phyloP scores from a whole-genome alignment of 2,113 vertebrate species.

The Prinia subflava region DNA sequence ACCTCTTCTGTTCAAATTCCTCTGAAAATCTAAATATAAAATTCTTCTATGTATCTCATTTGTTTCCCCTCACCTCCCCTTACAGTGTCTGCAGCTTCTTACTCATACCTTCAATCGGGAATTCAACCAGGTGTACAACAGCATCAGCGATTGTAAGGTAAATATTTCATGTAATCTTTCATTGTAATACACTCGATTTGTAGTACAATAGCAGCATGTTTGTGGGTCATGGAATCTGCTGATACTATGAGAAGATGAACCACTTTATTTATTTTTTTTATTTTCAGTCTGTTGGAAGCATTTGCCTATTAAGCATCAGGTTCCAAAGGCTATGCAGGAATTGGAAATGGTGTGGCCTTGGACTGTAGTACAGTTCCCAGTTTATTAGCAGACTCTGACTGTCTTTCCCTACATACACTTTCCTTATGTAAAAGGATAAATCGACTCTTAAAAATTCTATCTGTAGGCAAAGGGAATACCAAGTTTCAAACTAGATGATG shows the following conservation, averaged over 20 bases:
- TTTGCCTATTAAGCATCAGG: background rate
- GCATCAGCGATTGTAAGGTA: slow-evolving; percentile 98
- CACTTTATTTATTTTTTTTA: background rate
- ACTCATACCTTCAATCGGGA: slow-evolving; percentile 97
- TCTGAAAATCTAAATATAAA: background rate
- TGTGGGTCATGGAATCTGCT: background rate
- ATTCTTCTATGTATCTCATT: background rate
- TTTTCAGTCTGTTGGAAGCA: background rate
- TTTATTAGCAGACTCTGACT: background rate
- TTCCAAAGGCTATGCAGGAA: background rate
- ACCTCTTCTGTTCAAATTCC: background rate
- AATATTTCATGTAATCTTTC: background rate
- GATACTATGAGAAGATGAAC: background rate
- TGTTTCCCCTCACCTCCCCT: background rate
- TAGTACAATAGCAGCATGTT: background rate
- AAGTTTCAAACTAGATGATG: background rate
- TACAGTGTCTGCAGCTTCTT: slow-evolving; percentile 92
- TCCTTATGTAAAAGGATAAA: background rate
- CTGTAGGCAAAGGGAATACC: background rate
- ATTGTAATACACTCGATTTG: background rate
- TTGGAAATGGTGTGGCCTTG: background rate
- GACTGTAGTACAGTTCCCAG: background rate
- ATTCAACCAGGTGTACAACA: slow-evolving; percentile 90
- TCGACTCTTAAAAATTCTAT: background rate
- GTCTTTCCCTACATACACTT: background rate